A percentile compares a stretch with the other conserved stretches of the same genome.
These are phyloP conservation scores for Linnaemya vulpina DNA, from an alignment of 2,888 invertebrate genomes.

Conservation along the genomic window DNA sequence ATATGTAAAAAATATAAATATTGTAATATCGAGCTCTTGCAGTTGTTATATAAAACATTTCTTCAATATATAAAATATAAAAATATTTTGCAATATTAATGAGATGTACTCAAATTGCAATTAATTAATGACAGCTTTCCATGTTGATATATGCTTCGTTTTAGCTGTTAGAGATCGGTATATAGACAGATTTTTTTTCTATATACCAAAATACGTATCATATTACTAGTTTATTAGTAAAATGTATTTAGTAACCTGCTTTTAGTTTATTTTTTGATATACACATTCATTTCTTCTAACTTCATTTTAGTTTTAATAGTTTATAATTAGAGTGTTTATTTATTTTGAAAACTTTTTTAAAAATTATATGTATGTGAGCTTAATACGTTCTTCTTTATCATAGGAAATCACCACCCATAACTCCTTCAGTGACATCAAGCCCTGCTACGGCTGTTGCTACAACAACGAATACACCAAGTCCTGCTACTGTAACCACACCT, in stretches of 20 bases:
- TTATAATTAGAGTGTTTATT: conserved; percentile 2
- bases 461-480: conserved; percentile 75
- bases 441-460: conserved; percentile 74
- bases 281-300: not conserved
- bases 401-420: conserved; percentile 79
- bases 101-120: not conserved
- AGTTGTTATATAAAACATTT: not conserved
- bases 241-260: conserved; percentile 21
- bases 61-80: too few species aligned
- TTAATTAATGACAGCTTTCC: not conserved
- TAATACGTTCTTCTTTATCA: conserved; percentile 14
- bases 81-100: not conserved
- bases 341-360: not conserved
- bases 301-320: not conserved
- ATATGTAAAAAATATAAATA: not conserved
- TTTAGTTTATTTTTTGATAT: not conserved
- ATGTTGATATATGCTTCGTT: not conserved
- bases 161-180: not conserved
- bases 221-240: not conserved
- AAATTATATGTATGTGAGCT: not conserved
- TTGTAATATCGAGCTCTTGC: not conserved
- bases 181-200: not conserved
- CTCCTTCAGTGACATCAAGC: conserved; percentile 75
- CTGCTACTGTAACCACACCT: conserved; percentile 81
- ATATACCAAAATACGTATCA: not conserved